These are phyloP conservation scores for Sesia apiformis DNA, from an alignment of 2,888 invertebrate genomes.

Conservation along the genomic window DNA sequence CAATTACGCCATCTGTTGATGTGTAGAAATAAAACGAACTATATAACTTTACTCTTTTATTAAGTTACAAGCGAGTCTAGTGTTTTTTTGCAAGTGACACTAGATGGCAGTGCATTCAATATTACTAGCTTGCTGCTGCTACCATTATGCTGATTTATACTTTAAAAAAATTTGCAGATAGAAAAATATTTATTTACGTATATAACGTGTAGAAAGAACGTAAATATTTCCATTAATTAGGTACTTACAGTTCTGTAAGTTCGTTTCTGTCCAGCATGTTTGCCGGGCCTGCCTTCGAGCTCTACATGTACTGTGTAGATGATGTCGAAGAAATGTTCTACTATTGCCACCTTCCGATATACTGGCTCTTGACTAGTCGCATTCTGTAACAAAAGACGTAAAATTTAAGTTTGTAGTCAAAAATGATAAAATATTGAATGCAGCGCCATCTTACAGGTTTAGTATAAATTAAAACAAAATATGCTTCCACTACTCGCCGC, in stretches of 20 bases:
- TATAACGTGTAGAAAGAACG: neutral
- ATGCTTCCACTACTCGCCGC: no score
- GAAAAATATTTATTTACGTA: neutral
- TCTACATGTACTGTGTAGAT: slow-evolving; percentile 97
- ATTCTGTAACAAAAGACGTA: slow-evolving; percentile 75
- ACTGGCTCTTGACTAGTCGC: slow-evolving; percentile 81
- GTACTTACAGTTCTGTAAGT: slow-evolving; percentile 96
- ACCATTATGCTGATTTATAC: no score
- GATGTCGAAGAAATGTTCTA: slow-evolving; percentile 98
- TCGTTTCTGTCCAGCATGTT: slow-evolving; percentile 97
- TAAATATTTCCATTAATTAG: neutral
- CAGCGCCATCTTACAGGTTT: slow-evolving; percentile 23
- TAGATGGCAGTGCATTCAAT: slow-evolving; percentile 5
- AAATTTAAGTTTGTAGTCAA: neutral
- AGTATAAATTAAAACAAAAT: no score
- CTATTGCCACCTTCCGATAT: slow-evolving; percentile 94
- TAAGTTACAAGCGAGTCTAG: no score
- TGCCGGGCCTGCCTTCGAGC: slow-evolving; percentile 91
- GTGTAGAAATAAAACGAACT: no score
- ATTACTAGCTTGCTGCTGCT: no score
- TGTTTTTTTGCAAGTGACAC: neutral
- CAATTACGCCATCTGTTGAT: slow-evolving; percentile 4
- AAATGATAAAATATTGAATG: neutral
- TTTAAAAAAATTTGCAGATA: neutral
- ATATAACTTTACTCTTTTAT: no score